Conservation (phyloP, 2,113 vertebrate species). For the Alethe diademata region DNA sequence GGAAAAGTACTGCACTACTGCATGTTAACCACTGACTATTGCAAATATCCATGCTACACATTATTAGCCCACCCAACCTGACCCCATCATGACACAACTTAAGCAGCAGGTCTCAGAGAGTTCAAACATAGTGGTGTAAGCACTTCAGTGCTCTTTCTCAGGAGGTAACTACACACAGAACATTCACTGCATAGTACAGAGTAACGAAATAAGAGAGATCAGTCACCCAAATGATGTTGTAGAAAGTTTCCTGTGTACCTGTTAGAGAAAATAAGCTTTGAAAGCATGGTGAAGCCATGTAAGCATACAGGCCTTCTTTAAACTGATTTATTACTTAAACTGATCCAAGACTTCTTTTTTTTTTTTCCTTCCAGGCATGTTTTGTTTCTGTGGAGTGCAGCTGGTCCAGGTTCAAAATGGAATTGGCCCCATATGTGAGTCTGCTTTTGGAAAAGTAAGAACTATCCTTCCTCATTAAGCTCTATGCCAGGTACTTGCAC, state of each 20-base stretch:
- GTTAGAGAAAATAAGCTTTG: not conserved
- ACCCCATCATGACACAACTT: not conserved
- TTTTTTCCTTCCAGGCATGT: not conserved
- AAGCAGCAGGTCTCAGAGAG: not conserved
- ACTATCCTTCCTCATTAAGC: not conserved
- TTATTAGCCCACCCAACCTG: not conserved
- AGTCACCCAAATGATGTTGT: not conserved
- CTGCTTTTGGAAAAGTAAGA: not conserved
- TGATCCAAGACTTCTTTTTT: not conserved
- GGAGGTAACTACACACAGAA: not conserved
- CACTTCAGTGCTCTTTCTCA: not conserved
- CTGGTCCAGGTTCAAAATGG: not conserved
- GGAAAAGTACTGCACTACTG: not conserved
- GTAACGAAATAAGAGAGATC: not conserved
- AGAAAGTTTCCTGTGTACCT: not conserved
- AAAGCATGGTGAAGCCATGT: not conserved
- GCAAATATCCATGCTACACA: not conserved
- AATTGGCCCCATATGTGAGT: not conserved
- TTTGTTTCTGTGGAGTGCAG: not conserved
- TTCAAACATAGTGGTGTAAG: not conserved
- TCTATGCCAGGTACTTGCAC: not conserved
- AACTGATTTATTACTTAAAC: not conserved
- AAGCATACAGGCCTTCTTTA: not conserved
- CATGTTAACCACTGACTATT: not conserved
- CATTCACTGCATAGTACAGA: not conserved